A percentile compares a stretch with the other conserved stretches of the same genome.
These are phyloP conservation scores for Eledona agricola DNA, from an alignment of 2,888 invertebrate genomes.

Conservation along the genomic window DNA sequence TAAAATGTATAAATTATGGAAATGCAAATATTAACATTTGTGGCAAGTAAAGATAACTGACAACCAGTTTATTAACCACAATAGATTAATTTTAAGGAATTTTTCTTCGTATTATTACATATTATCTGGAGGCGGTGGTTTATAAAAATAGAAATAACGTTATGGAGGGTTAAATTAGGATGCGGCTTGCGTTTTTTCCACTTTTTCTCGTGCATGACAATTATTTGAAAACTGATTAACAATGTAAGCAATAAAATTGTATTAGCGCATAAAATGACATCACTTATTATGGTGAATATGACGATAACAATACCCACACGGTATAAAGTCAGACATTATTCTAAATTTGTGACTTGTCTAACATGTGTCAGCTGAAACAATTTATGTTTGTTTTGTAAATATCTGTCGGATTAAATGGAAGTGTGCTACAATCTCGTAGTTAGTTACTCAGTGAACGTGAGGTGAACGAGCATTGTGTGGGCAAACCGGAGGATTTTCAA, in stretches of 20 bases:
- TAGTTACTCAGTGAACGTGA: conserved; percentile 18
- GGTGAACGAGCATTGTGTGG: conserved; percentile 35
- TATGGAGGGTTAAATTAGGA: too few relatives aligned
- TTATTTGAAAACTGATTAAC: conserved; percentile 24
- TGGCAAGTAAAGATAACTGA: too few relatives aligned
- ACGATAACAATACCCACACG: conserved; percentile 31
- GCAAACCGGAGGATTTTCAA: conserved; percentile 34
- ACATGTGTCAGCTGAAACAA: conserved; percentile 6
- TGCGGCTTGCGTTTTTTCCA: too few relatives aligned
- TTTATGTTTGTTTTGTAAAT: conserved; percentile 20
- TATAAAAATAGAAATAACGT: too few relatives aligned
- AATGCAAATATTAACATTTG: conserved; percentile 7
- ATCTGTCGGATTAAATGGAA: conserved; percentile 5
- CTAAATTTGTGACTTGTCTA: conserved; percentile 13
- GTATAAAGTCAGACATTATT: conserved; percentile 15
- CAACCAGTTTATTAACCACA: too few relatives aligned
- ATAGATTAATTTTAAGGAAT: too few relatives aligned
- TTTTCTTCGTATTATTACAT: too few relatives aligned
- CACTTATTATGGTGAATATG: conserved; percentile 24
- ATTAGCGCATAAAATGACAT: conserved; percentile 37
- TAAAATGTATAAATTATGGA: conserved; percentile 4
- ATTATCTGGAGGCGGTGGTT: too few relatives aligned
- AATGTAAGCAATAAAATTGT: conserved; percentile 33
- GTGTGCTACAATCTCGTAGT: conserved; percentile 14
- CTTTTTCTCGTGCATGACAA: too few relatives aligned